Evolutionary conservation across 2,797 vertebrate species (phyloP).

Genomic region (Lagocephalus sceleratus): DNA sequence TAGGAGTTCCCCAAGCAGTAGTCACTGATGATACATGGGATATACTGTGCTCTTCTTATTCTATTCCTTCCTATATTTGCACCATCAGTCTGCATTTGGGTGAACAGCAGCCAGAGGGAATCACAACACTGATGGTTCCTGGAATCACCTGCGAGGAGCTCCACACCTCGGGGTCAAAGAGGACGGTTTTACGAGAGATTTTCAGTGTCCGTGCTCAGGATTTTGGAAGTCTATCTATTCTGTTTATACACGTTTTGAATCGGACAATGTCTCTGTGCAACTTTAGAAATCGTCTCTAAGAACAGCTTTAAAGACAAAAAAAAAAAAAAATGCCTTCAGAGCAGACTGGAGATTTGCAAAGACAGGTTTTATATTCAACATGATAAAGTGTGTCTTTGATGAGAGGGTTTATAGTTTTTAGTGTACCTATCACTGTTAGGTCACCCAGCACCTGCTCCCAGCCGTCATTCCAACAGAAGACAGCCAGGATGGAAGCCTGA

Average conservation of each 20-base stretch:
- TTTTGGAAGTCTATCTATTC: slow-evolving; percentile 75
- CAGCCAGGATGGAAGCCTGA: slow-evolving; percentile 11
- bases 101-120: not conserved
- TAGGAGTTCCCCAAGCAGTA: slow-evolving; percentile 33
- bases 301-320: not conserved
- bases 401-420: too few species aligned
- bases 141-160: not conserved
- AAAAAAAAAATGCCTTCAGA: not conserved
- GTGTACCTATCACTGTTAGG: slow-evolving; percentile 65
- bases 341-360: not conserved
- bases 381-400: not conserved
- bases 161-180: slow-evolving; percentile 32
- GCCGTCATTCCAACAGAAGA: slow-evolving; percentile 37
- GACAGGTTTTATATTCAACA: too few species aligned
- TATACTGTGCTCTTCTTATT: not conserved
- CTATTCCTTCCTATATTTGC: not conserved
- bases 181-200: slow-evolving; percentile 39
- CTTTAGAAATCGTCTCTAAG: slow-evolving; percentile 17
- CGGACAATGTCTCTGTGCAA: slow-evolving; percentile 30
- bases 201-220: slow-evolving; percentile 38
- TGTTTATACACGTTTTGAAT: slow-evolving; percentile 57
- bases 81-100: not conserved
- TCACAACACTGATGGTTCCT: not conserved
- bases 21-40: slow-evolving; percentile 8
- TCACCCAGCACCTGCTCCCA: slow-evolving; percentile 67